Percentiles rank a stretch among this genome's conserved stretches.
phyloP scores from a whole-genome alignment of 2,113 vertebrate genomes.

The Apus apus region DNA sequence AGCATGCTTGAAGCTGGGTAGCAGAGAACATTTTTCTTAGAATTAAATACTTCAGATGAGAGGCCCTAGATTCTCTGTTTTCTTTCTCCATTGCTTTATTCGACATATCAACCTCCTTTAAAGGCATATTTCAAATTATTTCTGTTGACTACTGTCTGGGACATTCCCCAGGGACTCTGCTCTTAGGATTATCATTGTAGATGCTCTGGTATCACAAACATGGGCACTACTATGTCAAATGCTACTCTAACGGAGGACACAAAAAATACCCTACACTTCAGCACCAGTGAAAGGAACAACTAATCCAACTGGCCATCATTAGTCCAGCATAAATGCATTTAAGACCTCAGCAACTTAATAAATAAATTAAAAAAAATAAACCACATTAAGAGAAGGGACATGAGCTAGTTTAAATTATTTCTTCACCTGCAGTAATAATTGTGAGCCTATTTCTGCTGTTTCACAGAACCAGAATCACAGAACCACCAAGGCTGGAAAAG shows the following conservation, averaged over 20 bases:
- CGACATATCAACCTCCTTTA: neutral
- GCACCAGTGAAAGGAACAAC: neutral
- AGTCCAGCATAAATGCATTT: neutral
- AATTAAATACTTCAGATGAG: neutral
- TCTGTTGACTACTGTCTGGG: neutral
- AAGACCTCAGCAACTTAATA: neutral
- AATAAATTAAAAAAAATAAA: neutral
- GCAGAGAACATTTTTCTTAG: neutral
- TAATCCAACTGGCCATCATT: neutral
- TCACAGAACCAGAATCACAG: too few relatives aligned
- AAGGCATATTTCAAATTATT: neutral
- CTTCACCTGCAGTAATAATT: neutral
- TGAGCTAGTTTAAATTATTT: neutral
- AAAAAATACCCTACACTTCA: neutral
- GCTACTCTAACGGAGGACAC: neutral
- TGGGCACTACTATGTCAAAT: neutral
- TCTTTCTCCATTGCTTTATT: neutral
- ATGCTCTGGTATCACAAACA: accelerated
- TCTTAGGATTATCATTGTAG: neutral
- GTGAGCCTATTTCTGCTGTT: neutral
- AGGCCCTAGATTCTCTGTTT: neutral
- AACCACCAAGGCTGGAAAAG: too few relatives aligned
- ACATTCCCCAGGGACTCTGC: neutral
- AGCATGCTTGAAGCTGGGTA: neutral
- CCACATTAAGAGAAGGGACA: neutral